Base-by-base conservation (phyloP, 2,797 vertebrate genomes). In the Acrossocheilus wenchowensis region DNA sequence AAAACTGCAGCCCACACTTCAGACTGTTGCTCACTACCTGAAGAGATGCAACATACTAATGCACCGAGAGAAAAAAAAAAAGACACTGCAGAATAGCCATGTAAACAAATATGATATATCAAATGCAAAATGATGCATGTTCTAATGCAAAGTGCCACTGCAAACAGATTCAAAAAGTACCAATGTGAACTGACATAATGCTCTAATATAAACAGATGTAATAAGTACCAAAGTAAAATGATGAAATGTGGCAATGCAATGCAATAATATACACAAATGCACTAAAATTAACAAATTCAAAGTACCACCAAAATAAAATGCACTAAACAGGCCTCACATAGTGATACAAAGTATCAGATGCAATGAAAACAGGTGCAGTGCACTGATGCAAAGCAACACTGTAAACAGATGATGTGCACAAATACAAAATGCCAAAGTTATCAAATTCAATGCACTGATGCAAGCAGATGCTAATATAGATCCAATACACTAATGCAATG, bases 1-100 rank as follows among this genome's bases (percentile, higher is more conserved):
- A 84, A 74, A 83, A 73, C 74, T 83, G 66, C 66, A 83, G 41
- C 66, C 81, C 66, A 78, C 86, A 79, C 66, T 72, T n/a, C 62
- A 71, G 69, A 73, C 74, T 79, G 75, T 64, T 74, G 82, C 45
- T 50, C 2, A 36, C 50, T 41, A 43, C 15, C 72, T 52, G 7
- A 84, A 77, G 45, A 64, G 34, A 52, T 75, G 30, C 43, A 52
- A 79, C 54, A 34, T 64, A 74, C 54, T 30, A 82, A 57, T 34
- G 68, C n/a, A 82, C 19, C 10, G 23, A 2, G 30, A 30, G n/a
- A n/a, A n/a, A 26, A n/a, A 36, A 52, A 34, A 41, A 0, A 48
- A 36, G 26, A 45, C 5, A 83, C 45, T 71, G 23, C 41, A 75
- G 62, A 14, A 14, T 12, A 64, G 41, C 41, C 10, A 60, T 36